Evolutionary conservation across 2,797 vertebrate species (phyloP).

Genomic region (Microcaecilia unicolor): DNA sequence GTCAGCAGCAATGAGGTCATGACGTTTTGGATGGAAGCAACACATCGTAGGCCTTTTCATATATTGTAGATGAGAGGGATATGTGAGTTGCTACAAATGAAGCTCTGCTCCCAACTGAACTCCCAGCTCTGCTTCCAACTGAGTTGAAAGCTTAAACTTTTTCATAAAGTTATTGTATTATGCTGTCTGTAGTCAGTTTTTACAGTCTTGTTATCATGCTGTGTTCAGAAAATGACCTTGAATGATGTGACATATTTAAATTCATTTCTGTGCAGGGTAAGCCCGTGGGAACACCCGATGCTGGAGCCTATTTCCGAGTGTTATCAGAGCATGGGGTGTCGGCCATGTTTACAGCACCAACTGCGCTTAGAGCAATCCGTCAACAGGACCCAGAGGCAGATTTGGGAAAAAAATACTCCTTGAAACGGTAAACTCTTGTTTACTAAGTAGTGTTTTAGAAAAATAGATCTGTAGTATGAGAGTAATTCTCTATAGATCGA

Average conservation of each 20-base stretch:
- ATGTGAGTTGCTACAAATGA: too few species aligned
- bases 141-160: too few species aligned
- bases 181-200: constrained; percentile 11
- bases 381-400: constrained; percentile 81
- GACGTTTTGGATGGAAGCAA: too few species aligned
- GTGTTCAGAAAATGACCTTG: constrained; percentile 16
- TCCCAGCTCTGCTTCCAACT: too few species aligned
- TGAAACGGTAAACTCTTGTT: constrained; percentile 66
- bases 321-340: constrained; percentile 77
- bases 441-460: too few species aligned
- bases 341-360: constrained; percentile 86
- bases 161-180: constrained; percentile 11
- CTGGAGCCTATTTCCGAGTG: constrained; percentile 87
- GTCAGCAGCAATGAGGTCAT: too few species aligned
- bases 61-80: too few species aligned
- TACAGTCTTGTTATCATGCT: background rate
- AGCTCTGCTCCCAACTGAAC: too few species aligned
- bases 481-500: too few species aligned
- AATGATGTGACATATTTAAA: constrained; percentile 44
- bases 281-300: constrained; percentile 90
- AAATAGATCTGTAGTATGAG: too few species aligned
- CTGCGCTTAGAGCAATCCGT: constrained; percentile 88
- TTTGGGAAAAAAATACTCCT: constrained; percentile 62
- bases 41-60: too few species aligned
- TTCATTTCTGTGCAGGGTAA: constrained; percentile 73